Evolutionary conservation across 2,113 vertebrate species (phyloP), one percentile per base, ranked within the genome.

Genomic region (Oncorhynchus mykiss): DNA sequence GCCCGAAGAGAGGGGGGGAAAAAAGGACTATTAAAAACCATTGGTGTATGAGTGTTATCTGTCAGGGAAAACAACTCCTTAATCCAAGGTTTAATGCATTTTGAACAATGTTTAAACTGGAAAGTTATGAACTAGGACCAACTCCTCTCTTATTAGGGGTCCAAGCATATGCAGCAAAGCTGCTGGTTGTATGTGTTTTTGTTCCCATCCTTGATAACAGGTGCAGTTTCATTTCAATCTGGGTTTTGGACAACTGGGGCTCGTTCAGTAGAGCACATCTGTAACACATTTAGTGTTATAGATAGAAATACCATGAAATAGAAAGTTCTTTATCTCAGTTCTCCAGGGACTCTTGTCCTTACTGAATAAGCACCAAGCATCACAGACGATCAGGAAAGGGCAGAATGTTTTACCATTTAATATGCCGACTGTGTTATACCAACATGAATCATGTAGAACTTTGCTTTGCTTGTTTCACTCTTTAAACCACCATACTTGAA

Each of bases 101-200:
- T 34, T 3, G 34, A 34, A 68, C 31, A 18, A 20, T 18, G 31
- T 68, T 68, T 68, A 20, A 27, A 9, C 31, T 64, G 57, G 49
- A 71, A 39, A 27, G 24, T 18, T 72, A 39, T 59, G 71, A 72
- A 62, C 71, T 72, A 57, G 59, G 34, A 69, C 67, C 67, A 69
- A 45, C 34, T 69, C 20, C 1, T 25, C 60, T 64, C 60, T 64
- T 60, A 45, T 45, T 54, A 54, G 51, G 12, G 51, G 51, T 14
- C 51, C 51, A 54, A 51, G 49, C 49, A 51, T 51, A 51, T 51
- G 49, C 49, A 14, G 14, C 49, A 51, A 51, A 67, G 27, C 65
- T 27, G 65, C 65, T n/a, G 5, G 27, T 27, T n/a, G 65, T 39
- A 29, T 39, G 54, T 24, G 16, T 49, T 64, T 75, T 62, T 59